A percentile compares a stretch with the other conserved stretches of the same genome.
Evolutionary conservation across 2,797 vertebrate species (phyloP).

Genomic region (Hylomyscus alleni): DNA sequence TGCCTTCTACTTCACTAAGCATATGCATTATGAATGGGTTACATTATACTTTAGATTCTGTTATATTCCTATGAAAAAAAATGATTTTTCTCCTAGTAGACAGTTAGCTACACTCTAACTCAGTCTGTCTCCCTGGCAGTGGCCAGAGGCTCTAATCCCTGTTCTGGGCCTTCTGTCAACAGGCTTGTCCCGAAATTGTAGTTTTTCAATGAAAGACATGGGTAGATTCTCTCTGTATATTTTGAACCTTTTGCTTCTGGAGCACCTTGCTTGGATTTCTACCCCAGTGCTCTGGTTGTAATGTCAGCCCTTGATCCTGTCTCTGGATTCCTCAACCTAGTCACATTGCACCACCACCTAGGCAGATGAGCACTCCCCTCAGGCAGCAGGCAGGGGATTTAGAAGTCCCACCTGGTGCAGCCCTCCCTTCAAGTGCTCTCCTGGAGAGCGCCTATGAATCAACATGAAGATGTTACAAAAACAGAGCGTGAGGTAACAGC

Average conservation of each 20-base stretch:
- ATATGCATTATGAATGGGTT: neutral
- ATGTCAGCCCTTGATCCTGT: neutral
- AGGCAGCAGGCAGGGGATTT: neutral
- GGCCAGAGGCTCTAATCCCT: neutral
- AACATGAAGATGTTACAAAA: slow-evolving; percentile 8
- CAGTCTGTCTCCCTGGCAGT: neutral
- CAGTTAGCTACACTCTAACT: neutral
- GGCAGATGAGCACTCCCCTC: neutral
- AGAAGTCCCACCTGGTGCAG: neutral
- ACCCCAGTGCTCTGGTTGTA: neutral
- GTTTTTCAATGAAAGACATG: neutral
- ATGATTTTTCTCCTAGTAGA: neutral
- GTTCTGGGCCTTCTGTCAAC: neutral
- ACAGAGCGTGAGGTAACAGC: neutral
- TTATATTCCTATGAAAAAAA: neutral
- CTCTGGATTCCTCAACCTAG: neutral
- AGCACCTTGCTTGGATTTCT: neutral
- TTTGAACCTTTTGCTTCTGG: neutral
- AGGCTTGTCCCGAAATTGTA: neutral
- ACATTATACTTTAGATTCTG: neutral
- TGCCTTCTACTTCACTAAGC: neutral
- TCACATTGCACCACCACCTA: neutral
- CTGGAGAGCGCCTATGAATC: neutral
- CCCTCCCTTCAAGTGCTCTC: neutral
- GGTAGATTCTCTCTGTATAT: neutral